Base-by-base conservation (phyloP, 2,888 invertebrate species). In the Metallyticus violacea region DNA sequence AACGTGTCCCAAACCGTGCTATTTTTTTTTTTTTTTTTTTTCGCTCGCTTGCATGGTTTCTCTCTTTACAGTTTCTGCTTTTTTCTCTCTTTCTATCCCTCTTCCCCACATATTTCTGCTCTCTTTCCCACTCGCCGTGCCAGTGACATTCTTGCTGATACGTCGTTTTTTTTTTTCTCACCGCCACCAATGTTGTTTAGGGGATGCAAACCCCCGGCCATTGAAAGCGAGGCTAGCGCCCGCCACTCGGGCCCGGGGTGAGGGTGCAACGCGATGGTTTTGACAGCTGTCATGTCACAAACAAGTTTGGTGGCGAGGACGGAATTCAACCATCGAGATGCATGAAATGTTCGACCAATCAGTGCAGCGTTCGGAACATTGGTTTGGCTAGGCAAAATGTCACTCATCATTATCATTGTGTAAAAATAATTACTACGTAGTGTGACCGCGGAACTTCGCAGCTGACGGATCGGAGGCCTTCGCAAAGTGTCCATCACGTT, bases 231-330 rank as follows among this genome's bases (percentile, higher is more conserved):
- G n/a, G 77, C 83, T 62, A 62, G 40, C 9, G 40, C 40, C 40
- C 40, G 40, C 82, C 6, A 26, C 26, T 26, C 82, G 40, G 26
- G 25, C 62, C 15, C 25, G 62, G 62, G 27, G 26, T 82, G 82
- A 27, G 26, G 82, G 82, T 82, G 62, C 27, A 62, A 62, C 40
- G 40, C 62, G 85, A 76, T 87, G 87, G 87, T 81, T 87, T 81
- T 87, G 87, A 87, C 87, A 87, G 87, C 87, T 85, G 85, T 87
- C 87, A 85, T 78, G 81, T 87, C 85, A 85, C 87, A 86, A 85
- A 78, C 78, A 78, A 26, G 78, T 25, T 78, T 78, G 26, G 25
- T 78, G 26, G 25, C 26, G 78, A 78, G 78, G 26, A 25, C 29
- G 79, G 27, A 80, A 29, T 80, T 80, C 79, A 27, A 80, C 79